Evolutionary conservation across 2,113 vertebrate species (phyloP).

Genomic region (Rallus limicola): DNA sequence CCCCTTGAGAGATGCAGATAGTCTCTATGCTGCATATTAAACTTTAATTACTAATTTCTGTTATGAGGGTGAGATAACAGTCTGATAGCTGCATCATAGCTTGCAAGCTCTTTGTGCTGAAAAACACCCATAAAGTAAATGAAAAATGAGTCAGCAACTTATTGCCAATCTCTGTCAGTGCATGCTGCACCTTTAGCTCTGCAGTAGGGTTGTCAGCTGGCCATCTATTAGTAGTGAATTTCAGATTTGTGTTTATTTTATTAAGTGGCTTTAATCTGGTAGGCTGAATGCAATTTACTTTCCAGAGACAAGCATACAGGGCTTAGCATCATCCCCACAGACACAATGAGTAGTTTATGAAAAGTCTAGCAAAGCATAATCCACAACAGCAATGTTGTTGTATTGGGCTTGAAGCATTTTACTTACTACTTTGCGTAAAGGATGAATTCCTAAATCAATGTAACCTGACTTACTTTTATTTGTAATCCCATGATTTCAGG

Average conservation of each 20-base stretch:
- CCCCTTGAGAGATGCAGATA: slow-evolving; percentile 37
- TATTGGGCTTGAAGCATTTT: not conserved
- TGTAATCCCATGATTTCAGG: not conserved
- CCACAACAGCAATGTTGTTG: not conserved
- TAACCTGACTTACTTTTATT: not conserved
- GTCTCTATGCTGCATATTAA: slow-evolving; percentile 51
- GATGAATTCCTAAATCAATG: not conserved
- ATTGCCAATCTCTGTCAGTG: slow-evolving; percentile 9
- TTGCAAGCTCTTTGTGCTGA: not conserved
- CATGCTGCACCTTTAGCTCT: slow-evolving; percentile 32
- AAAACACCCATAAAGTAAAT: slow-evolving; percentile 22
- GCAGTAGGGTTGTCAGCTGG: slow-evolving; percentile 21
- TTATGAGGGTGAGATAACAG: not conserved
- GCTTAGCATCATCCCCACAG: not conserved
- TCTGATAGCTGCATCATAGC: slow-evolving; percentile 24
- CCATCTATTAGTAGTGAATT: slow-evolving; percentile 57
- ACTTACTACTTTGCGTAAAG: not conserved
- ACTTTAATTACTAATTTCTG: slow-evolving; percentile 64
- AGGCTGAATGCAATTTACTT: slow-evolving; percentile 5
- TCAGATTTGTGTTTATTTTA: slow-evolving; percentile 59
- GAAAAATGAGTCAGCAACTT: slow-evolving; percentile 60
- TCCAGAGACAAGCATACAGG: not conserved
- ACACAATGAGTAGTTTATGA: not conserved
- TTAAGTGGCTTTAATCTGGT: slow-evolving; percentile 45
- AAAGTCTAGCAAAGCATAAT: not conserved